Evolutionary conservation across 2,888 invertebrate genomes (phyloP).

Genomic region (Cheiracanthium punctorium): DNA sequence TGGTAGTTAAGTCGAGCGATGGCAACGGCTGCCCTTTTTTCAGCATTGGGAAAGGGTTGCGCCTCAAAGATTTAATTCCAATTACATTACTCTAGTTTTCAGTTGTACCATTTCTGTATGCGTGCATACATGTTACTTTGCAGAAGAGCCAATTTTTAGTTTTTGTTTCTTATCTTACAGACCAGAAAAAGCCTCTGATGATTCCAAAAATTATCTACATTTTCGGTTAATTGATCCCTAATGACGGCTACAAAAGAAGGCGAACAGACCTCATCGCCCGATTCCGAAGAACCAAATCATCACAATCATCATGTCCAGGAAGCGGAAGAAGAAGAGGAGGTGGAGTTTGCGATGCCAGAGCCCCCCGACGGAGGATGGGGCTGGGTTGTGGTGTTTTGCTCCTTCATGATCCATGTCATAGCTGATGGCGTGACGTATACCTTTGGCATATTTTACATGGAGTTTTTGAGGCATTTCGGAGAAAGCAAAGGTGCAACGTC

Average conservation of each 20-base stretch:
- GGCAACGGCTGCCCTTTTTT: no score
- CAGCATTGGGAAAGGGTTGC: no score
- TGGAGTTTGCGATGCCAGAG: constrained; percentile 39
- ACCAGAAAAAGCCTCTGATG: not conserved
- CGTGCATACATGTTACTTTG: no score
- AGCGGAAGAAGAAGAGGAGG: constrained; percentile 45
- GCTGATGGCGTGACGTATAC: constrained; percentile 99
- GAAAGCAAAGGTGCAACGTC: constrained; percentile 91
- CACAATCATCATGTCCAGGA: constrained; percentile 14
- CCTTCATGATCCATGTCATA: constrained; percentile 93
- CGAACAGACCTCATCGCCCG: not conserved
- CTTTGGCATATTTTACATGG: constrained; percentile 93
- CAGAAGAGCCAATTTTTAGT: no score
- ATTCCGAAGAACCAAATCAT: not conserved
- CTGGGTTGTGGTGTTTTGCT: constrained; percentile 94
- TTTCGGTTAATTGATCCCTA: not conserved
- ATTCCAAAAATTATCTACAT: not conserved
- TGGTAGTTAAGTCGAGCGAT: no score
- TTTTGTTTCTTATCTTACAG: constrained; percentile 7
- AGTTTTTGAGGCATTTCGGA: constrained; percentile 88
- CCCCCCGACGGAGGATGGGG: constrained; percentile 95
- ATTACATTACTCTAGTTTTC: no score
- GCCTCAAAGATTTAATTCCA: no score
- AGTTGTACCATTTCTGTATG: no score
- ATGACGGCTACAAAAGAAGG: constrained; percentile 49